Evolutionary conservation across 2,888 invertebrate genomes (phyloP), one percentile per base, ranked within the genome.

Genomic region (Folsomia candida): DNA sequence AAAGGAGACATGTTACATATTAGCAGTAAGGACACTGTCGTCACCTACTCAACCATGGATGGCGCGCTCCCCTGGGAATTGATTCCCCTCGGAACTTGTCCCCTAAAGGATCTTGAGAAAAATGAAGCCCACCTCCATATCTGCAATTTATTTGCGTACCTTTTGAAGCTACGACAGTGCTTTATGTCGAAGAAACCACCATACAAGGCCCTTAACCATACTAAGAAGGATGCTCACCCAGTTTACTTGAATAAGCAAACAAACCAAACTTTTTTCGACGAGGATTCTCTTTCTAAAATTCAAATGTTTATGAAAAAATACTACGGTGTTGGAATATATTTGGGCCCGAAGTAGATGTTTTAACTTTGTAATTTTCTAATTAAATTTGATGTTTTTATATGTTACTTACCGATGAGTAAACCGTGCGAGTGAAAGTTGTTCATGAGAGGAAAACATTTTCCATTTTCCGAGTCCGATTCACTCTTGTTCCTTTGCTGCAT

Each of bases 341-440:
- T 37, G 14, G 37, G 37, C 14, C 37, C 37, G 4, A 37, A 37
- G 37, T 9, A 37, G 14, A 14, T 37, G 37, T n/a, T n/a, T n/a
- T n/a, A n/a, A n/a, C n/a, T n/a, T n/a, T n/a, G n/a, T n/a, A n/a
- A n/a, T n/a, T n/a, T n/a, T n/a, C n/a, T n/a, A n/a, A n/a, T n/a
- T n/a, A n/a, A n/a, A n/a, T n/a, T n/a, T n/a, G n/a, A n/a, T n/a
- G n/a, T n/a, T n/a, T n/a, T n/a, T n/a, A n/a, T n/a, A n/a, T n/a
- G n/a, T n/a, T n/a, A n/a, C n/a, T n/a, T n/a, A n/a, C n/a, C n/a
- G n/a, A n/a, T n/a, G n/a, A n/a, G n/a, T n/a, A 73, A 65, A 9
- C 73, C 73, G 69, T 71, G 70, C 71, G 73, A 73, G 67, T 59
- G 27, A 59, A 73, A 73, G 65, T 71, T 68, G 70, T 67, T 70